Conservation (phyloP, 2,113 vertebrate species). For the Labeo rohita region DNA sequence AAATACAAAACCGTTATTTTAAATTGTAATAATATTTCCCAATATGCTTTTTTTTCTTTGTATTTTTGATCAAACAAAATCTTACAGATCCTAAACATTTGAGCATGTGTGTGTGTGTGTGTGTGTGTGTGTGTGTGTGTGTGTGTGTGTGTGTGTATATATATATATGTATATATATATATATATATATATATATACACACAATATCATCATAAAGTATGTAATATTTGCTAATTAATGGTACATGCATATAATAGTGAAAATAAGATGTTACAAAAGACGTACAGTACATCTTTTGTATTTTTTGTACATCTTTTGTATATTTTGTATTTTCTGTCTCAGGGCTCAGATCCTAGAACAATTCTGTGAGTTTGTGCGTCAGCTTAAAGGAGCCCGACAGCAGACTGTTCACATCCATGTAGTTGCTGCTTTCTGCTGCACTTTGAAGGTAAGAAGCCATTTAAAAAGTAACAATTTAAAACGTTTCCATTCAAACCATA, state of each 20-base stretch:
- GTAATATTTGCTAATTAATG: not conserved
- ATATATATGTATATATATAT: not conserved
- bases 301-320: not conserved
- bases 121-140: too few species aligned
- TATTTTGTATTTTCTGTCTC: slow-evolving; percentile 47
- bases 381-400: slow-evolving; percentile 86
- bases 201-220: not conserved
- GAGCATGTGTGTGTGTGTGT: too few species aligned
- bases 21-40: too few species aligned
- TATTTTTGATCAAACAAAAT: too few species aligned
- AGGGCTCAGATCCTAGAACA: slow-evolving; percentile 87
- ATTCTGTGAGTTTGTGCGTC: slow-evolving; percentile 82
- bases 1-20: too few species aligned
- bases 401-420: slow-evolving; percentile 84
- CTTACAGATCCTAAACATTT: too few species aligned
- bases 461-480: not conserved
- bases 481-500: not conserved
- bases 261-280: not conserved
- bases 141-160: too few species aligned
- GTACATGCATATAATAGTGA: not conserved
- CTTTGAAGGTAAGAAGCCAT: slow-evolving; percentile 83
- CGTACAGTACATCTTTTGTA: not conserved
- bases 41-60: too few species aligned
- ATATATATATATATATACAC: not conserved
- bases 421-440: slow-evolving; percentile 84